phyloP scores from a whole-genome alignment of 2,888 invertebrate species.

The Alcis repandata region DNA sequence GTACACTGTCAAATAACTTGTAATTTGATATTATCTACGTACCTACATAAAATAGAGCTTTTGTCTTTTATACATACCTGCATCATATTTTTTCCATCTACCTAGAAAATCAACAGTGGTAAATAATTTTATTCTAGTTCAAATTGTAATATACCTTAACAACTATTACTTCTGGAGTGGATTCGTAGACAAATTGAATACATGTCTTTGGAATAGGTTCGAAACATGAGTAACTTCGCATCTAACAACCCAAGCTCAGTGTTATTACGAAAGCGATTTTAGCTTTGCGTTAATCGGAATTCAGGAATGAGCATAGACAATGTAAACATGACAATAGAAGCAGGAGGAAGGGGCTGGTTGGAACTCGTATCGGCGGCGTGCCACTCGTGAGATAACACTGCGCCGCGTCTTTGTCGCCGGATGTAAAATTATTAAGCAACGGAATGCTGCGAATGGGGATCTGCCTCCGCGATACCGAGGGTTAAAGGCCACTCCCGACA shows the following conservation, averaged over 20 bases:
- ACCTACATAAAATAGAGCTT: too few species aligned
- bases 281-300: slow-evolving; percentile 80
- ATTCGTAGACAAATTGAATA: slow-evolving; percentile 21
- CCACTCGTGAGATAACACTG: slow-evolving; percentile 81
- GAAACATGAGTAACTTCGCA: slow-evolving; percentile 43
- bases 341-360: slow-evolving; percentile 70
- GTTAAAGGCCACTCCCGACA: slow-evolving; percentile 59
- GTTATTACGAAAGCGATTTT: slow-evolving; percentile 64
- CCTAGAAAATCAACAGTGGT: too few species aligned
- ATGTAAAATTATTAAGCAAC: slow-evolving; percentile 82
- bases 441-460: slow-evolving; percentile 72
- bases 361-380: slow-evolving; percentile 80
- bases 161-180: neutral
- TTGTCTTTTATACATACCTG: too few species aligned
- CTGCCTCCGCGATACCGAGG: slow-evolving; percentile 67
- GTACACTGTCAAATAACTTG: neutral
- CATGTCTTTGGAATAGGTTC: slow-evolving; percentile 21
- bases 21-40: too few species aligned
- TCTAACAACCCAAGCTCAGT: slow-evolving; percentile 48
- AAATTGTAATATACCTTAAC: neutral
- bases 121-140: too few species aligned
- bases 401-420: slow-evolving; percentile 78
- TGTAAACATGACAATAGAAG: slow-evolving; percentile 84
- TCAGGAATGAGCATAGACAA: slow-evolving; percentile 83
- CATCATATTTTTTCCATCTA: too few species aligned